Evolutionary conservation across 2,888 invertebrate species (phyloP), one percentile per base, ranked within the genome.

Genomic region (Drosophila histrio): DNA sequence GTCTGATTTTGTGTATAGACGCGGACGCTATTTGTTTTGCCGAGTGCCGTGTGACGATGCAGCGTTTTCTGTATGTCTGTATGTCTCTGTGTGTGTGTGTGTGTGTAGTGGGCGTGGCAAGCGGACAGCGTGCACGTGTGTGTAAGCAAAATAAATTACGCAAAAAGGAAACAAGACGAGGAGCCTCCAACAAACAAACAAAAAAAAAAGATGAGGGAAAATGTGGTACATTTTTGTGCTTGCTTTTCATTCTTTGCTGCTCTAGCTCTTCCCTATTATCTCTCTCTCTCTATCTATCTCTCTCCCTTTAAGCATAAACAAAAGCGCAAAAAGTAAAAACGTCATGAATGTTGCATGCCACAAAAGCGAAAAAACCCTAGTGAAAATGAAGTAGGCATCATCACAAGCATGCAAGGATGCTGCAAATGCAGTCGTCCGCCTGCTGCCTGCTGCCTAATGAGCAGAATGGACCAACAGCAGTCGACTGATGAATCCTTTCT

Each of bases 1-100:
- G 85, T 89, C 88, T 88, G 88, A 87, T 87, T 88, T 82, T 84
- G 79, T 88, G 88, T 89, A 89, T 81, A 86, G 88, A 89, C 88
- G 76, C 79, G 77, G 69, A 77, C 72, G 80, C 43, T 83, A 85
- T 83, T 88, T 87, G 85, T 81, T 87, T 84, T 71, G 58, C 60
- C 64, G 49, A 70, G 80, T 73, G 58, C 57, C 52, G 52, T 41
- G 36, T 60, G 39, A 13, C 30, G 49, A 21, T 50, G 58, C 59
- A 38, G 21, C 26, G 15, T 24, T 15, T 11, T 6, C 24, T 24
- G 4, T 26, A 0, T 21, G 17, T 21, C n/a, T 5, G 13, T 17
- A 1, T 26, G 11, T 17, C 15, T 44, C 6, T 13, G 41, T 41
- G 52, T 44, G 49, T 39, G 9, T 54, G 24, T 41, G 34, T 30